Conservation (phyloP, 2,113 vertebrate species). For the Agapornis roseicollis region DNA sequence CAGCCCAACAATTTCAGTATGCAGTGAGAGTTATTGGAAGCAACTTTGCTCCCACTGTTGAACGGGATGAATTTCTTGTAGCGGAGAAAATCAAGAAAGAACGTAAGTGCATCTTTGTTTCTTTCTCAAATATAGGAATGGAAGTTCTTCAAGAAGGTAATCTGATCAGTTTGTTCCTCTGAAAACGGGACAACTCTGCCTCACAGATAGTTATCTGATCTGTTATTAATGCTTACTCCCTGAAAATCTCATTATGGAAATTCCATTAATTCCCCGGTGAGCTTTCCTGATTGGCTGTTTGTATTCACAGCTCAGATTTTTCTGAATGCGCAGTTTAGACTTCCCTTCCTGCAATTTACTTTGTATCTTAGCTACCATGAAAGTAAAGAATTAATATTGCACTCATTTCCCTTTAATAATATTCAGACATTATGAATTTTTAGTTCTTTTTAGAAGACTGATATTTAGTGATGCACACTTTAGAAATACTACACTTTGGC, state of each 20-base stretch:
- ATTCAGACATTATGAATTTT: background rate
- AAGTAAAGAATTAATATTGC: background rate
- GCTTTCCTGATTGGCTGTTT: background rate
- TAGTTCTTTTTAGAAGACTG: background rate
- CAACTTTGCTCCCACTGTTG: slow-evolving; percentile 96
- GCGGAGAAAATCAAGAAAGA: slow-evolving; percentile 99
- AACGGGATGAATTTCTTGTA: slow-evolving; percentile 96
- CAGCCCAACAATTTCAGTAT: slow-evolving; percentile 97
- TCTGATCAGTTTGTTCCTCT: background rate
- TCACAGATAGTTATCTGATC: background rate
- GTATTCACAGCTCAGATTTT: background rate
- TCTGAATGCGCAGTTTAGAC: background rate
- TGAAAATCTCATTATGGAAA: background rate
- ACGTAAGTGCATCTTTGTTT: slow-evolving; percentile 76
- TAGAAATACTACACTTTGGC: background rate
- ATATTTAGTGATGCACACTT: background rate
- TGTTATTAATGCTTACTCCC: background rate
- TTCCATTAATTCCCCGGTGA: background rate
- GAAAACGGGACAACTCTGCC: background rate
- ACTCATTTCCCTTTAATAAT: background rate
- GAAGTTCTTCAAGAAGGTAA: background rate
- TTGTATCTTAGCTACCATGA: background rate
- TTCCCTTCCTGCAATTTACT: background rate
- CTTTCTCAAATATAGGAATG: background rate
- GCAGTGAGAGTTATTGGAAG: slow-evolving; percentile 97